Conservation (phyloP, 1,140 invertebrate species). For the Pteromalus puparum region DNA sequence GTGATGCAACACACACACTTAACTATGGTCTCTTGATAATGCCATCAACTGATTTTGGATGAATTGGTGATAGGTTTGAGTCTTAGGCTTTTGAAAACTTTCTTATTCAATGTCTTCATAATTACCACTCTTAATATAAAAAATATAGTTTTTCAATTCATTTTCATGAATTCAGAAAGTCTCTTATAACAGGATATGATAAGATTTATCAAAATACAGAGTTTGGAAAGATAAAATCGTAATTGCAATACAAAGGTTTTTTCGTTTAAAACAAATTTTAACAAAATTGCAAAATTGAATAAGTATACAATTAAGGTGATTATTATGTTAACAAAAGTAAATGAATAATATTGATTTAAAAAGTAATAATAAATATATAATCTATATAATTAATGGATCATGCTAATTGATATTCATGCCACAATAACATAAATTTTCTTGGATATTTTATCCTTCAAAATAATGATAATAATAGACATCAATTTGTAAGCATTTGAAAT, state of each 20-base stretch:
- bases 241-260: too few species aligned
- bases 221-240: too few species aligned
- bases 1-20: slow-evolving; percentile 48
- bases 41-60: background rate
- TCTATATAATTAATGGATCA: background rate
- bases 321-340: background rate
- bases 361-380: background rate
- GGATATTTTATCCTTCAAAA: too few species aligned
- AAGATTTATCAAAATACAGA: too few species aligned
- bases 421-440: too few species aligned
- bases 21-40: slow-evolving; percentile 6
- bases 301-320: background rate
- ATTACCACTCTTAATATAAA: background rate
- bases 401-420: background rate
- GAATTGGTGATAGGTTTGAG: background rate
- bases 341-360: too few species aligned
- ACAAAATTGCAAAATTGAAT: background rate
- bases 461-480: too few species aligned
- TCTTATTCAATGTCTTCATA: background rate
- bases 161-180: too few species aligned
- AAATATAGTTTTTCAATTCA: background rate
- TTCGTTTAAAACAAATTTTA: too few species aligned
- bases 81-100: background rate
- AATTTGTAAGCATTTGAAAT: too few species aligned
- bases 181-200: too few species aligned